Evolutionary conservation across 2,113 vertebrate genomes (phyloP), one percentile per base, ranked within the genome.

Genomic region (Sitta europaea): DNA sequence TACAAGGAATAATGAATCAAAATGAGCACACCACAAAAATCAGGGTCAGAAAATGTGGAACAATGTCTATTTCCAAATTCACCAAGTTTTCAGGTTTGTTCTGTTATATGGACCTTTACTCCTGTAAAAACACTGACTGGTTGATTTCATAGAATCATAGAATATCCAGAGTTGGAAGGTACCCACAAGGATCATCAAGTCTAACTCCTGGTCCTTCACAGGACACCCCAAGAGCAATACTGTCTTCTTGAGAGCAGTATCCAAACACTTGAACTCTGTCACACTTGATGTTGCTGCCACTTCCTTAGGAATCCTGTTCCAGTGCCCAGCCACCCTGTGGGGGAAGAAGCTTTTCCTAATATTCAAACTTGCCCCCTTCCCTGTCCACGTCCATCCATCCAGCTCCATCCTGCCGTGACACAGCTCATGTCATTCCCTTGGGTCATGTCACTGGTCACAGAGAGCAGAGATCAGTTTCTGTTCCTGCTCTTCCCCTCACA

Each of bases 281-380:
- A 40, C 36, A 53, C 6, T 24, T 45, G 13, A 15, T 45, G 19
- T 12, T 65, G 36, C 36, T 36, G 33, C 6, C 15, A 25, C 23
- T n/a, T 5, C 11, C 16, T 5, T 4, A 1, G 2, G 24, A 9
- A 74, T 20, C 4, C 33, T 61, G 28, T 12, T 10, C 43, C 45
- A 35, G 13, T 18, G 53, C 28, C 16, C 38, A 67, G 0, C 1
- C 4, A n/a, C 5, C 2, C 11, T 25, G 24, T 31, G 5, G 4
- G 33, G 3, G 9, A 45, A 45, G 21, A 65, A n/a, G 0, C 3
- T 47, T 31, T 22, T 13, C 16, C 9, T 40, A 4, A 54, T 36
- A 58, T 13, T 33, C 38, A 29, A 25, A 4, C 24, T 33, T 58
- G 11, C 1, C 2, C 8, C 0, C 5, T 38, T 6, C 14, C 12